Evolutionary conservation across 2,888 invertebrate genomes (phyloP).

Genomic region (Trachelus iudaicus): DNA sequence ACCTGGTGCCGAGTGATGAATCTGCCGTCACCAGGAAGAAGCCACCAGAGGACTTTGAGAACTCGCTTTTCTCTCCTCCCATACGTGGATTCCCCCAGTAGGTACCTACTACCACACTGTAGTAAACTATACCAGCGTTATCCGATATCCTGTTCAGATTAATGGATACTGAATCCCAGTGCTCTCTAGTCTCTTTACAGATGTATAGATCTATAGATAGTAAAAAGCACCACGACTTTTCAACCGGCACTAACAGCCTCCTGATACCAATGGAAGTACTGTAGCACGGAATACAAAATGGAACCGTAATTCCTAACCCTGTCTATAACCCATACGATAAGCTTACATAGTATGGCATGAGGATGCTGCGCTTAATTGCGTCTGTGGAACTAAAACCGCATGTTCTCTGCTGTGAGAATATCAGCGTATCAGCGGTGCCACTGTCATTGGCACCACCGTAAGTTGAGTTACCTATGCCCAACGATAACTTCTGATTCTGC

Average conservation of each 20-base stretch:
- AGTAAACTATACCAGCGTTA: background rate
- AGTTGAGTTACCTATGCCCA: background rate
- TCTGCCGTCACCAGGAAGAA: slow-evolving; percentile 10
- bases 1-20: slow-evolving; percentile 13
- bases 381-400: background rate
- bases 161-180: background rate
- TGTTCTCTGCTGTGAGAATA: background rate
- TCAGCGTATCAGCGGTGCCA: background rate
- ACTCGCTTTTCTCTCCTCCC: slow-evolving; percentile 2
- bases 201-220: background rate
- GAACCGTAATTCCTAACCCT: background rate
- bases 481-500: background rate
- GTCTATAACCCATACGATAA: background rate
- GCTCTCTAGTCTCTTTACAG: background rate
- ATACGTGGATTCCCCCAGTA: background rate
- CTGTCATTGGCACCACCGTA: background rate
- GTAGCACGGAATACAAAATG: background rate
- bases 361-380: background rate
- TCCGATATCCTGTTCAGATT: background rate
- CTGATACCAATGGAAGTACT: background rate
- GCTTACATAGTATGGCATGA: background rate
- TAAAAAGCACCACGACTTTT: background rate
- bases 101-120: background rate
- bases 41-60: background rate
- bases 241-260: background rate